Percentiles rank a stretch among this genome's conserved stretches.
phyloP scores from a whole-genome alignment of 2,113 vertebrate species.

The Pachycephala philippinensis region DNA sequence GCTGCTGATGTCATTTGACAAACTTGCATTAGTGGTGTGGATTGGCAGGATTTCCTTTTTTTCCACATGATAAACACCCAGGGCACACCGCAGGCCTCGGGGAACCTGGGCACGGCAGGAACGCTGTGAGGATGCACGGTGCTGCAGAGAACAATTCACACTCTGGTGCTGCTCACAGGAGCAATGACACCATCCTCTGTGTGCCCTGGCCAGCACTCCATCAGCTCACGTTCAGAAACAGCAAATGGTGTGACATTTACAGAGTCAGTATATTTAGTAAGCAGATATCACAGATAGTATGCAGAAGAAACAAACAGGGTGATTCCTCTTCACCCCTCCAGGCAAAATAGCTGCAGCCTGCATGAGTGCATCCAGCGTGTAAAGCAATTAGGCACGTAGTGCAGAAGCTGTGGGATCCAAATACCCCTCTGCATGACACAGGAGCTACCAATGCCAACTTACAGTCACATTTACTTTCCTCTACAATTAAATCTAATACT shows the following conservation, averaged over 20 bases:
- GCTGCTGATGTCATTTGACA: slow-evolving; percentile 68
- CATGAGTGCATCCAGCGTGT: not conserved
- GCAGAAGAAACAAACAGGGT: not conserved
- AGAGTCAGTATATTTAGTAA: not conserved
- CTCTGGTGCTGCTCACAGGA: not conserved
- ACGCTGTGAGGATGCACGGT: not conserved
- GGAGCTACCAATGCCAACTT: not conserved
- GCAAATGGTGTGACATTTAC: not conserved
- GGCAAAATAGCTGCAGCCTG: slow-evolving; percentile 3
- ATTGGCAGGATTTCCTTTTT: slow-evolving; percentile 59
- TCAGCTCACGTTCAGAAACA: not conserved
- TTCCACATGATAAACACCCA: slow-evolving; percentile 59
- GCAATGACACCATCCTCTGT: not conserved
- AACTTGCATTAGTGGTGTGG: slow-evolving; percentile 44
- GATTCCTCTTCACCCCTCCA: not conserved
- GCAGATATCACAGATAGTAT: not conserved
- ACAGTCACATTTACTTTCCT: not conserved
- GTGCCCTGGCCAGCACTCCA: not conserved
- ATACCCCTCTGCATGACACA: not conserved
- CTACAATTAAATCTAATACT: not conserved
- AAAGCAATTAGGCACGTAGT: not conserved
- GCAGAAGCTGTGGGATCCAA: not conserved
- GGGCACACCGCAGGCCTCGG: not conserved
- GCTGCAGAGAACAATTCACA: not conserved
- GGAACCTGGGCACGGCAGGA: not conserved